Evolutionary conservation across 2,113 vertebrate species (phyloP).

Genomic region (Callipepla squamata): DNA sequence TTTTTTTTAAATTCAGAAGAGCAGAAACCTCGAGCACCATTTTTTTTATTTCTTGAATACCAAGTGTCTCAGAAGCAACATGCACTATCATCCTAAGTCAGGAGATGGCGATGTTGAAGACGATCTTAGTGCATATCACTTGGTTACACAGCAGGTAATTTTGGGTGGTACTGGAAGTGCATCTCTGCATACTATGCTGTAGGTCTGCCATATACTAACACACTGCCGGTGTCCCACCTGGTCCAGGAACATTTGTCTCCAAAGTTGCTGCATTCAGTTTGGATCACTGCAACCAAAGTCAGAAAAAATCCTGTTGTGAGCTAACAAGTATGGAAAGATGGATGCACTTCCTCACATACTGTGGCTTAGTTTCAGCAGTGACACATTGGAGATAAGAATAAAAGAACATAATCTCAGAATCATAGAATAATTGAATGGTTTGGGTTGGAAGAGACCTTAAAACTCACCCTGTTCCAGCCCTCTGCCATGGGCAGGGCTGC

Average conservation of each 20-base stretch:
- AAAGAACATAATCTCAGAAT: not conserved
- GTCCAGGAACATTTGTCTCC: not conserved
- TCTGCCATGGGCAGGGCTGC: no score
- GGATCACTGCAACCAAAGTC: not conserved
- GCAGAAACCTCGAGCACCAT: not conserved
- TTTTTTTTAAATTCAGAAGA: not conserved
- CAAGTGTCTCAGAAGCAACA: fast-evolving
- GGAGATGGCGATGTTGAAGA: not conserved
- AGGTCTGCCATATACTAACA: not conserved
- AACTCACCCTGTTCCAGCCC: no score
- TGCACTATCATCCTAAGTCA: not conserved
- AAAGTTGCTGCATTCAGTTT: not conserved
- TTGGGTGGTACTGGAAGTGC: not conserved
- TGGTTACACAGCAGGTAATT: not conserved
- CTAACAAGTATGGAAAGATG: not conserved
- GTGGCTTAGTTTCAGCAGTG: not conserved
- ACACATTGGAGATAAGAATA: not conserved
- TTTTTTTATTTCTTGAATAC: not conserved
- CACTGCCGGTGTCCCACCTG: not conserved
- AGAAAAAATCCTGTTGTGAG: not conserved
- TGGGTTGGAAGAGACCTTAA: no score
- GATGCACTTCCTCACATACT: not conserved
- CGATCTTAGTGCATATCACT: not conserved
- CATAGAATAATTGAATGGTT: no score
- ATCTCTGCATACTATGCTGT: not conserved